Conservation (phyloP, 2,888 invertebrate species). For the Dichetophora obliterata region DNA sequence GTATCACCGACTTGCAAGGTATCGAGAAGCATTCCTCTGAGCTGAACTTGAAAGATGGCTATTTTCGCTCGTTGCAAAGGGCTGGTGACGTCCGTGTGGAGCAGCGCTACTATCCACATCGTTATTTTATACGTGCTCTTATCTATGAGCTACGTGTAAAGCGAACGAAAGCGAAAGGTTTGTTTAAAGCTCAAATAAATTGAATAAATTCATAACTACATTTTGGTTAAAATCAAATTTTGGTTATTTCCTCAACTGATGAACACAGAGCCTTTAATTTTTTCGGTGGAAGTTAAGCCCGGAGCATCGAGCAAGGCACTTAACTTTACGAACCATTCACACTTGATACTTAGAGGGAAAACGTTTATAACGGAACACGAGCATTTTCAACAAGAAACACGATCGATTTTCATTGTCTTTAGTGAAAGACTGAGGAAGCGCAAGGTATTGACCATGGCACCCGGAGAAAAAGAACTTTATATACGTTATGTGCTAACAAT, state of each 20-base stretch:
- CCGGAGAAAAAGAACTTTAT: constrained; percentile 53
- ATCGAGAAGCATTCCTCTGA: constrained; percentile 41
- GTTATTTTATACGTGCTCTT: constrained; percentile 67
- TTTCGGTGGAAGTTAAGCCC: constrained; percentile 52
- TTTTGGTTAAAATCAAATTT: no score
- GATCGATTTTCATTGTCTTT: constrained; percentile 57
- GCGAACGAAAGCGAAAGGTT: constrained; percentile 38
- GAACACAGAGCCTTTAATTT: constrained; percentile 49
- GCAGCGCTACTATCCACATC: constrained; percentile 67
- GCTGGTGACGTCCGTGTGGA: constrained; percentile 46
- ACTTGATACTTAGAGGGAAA: constrained; percentile 53
- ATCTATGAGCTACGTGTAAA: constrained; percentile 63
- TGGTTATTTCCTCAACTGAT: background rate
- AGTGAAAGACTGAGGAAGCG: constrained; percentile 58
- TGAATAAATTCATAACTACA: no score
- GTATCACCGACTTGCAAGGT: constrained; percentile 39
- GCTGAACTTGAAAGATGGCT: constrained; percentile 54
- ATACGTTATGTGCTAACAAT: constrained; percentile 73
- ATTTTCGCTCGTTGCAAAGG: constrained; percentile 47
- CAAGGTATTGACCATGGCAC: constrained; percentile 51
- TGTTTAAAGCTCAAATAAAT: background rate
- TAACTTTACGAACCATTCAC: background rate
- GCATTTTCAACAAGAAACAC: constrained; percentile 55
- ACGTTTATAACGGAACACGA: constrained; percentile 61
- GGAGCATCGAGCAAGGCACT: constrained; percentile 12